Percentiles rank a stretch among this genome's conserved stretches.
Conservation (phyloP, 2,888 invertebrate species). For the Eretmocerus hayati region DNA sequence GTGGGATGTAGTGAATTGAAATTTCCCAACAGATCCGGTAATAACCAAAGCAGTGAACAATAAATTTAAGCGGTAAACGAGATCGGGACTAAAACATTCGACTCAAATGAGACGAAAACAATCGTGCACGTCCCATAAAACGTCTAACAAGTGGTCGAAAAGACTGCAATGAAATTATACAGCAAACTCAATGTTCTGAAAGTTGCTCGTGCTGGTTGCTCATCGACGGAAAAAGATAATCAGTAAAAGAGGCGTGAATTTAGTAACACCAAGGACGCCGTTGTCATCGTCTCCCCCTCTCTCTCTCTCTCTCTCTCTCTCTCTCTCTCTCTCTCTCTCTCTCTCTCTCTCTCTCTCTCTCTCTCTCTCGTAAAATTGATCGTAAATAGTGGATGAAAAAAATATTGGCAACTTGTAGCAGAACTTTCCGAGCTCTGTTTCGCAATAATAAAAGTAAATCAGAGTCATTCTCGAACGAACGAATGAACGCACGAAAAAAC, state of each 20-base stretch:
- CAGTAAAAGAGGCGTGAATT: slow-evolving; percentile 6
- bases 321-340: not conserved
- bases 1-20: too few relatives aligned
- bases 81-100: not conserved
- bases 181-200: slow-evolving; percentile 15
- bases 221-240: not conserved
- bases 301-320: too few relatives aligned
- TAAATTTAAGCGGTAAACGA: not conserved
- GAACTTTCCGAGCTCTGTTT: not conserved
- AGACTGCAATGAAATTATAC: slow-evolving; percentile 15
- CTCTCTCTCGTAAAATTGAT: slow-evolving; percentile 2
- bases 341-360: too few relatives aligned
- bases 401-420: not conserved
- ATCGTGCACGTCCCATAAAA: slow-evolving; percentile 10
- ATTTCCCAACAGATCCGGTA: too few relatives aligned
- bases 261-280: not conserved
- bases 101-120: slow-evolving; percentile 15
- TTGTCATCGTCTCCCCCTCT: slow-evolving; percentile 15
- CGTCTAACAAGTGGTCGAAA: slow-evolving; percentile 15
- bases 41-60: not conserved
- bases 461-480: not conserved
- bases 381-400: slow-evolving; percentile 13
- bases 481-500: too few relatives aligned
- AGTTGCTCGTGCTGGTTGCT: not conserved
- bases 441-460: slow-evolving; percentile 17